Conservation (phyloP, 1,140 invertebrate genomes). For the Propsilocerus akamusi region DNA sequence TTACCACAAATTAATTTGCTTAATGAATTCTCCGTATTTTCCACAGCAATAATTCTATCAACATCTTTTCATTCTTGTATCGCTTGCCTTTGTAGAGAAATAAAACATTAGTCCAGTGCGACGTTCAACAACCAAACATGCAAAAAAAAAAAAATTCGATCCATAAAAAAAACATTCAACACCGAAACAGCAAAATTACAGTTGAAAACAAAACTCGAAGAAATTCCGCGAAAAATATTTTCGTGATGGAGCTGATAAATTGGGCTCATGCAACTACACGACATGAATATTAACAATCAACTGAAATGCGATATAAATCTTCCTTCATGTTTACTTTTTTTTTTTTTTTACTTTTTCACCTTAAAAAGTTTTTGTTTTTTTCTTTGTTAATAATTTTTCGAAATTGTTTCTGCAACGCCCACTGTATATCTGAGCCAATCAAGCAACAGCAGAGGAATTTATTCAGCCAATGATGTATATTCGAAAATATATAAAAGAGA, state of each 20-base stretch:
- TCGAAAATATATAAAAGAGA: too few species aligned
- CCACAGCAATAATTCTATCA: constrained; percentile 2
- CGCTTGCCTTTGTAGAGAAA: background rate
- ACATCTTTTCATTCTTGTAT: background rate
- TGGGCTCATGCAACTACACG: constrained; percentile 1
- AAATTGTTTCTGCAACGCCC: too few species aligned
- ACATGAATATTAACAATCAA: constrained; percentile 1
- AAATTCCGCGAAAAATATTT: constrained; percentile 3
- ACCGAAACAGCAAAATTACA: background rate
- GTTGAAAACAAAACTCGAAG: background rate
- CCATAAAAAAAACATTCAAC: constrained; percentile 4
- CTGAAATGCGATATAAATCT: constrained; percentile 4
- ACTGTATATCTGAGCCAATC: too few species aligned
- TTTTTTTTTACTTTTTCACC: background rate
- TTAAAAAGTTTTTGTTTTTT: too few species aligned
- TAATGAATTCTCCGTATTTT: constrained; percentile 2
- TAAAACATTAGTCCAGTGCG: background rate
- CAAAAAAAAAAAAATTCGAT: too few species aligned
- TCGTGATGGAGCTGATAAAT: constrained; percentile 1
- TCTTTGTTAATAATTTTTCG: too few species aligned
- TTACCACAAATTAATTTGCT: background rate
- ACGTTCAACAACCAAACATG: background rate
- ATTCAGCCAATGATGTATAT: too few species aligned
- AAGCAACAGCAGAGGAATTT: too few species aligned
- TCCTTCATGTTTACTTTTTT: background rate